Base-by-base conservation (phyloP, 2,113 vertebrate genomes). In the Corythoichthys intestinalis region DNA sequence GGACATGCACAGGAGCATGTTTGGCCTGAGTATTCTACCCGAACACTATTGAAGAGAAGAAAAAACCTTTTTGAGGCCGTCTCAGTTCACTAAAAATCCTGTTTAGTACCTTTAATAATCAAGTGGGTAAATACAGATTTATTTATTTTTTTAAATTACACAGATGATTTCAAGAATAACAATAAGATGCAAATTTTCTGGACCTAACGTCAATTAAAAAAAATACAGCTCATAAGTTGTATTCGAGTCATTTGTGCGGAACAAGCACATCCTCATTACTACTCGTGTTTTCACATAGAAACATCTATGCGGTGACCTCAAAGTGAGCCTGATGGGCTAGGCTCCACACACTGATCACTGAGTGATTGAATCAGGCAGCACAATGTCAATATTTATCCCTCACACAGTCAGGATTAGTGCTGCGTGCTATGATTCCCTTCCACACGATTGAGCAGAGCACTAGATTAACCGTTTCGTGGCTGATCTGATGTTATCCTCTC, bases 391-490 rank as follows among this genome's bases (percentile, higher is more conserved):
- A 90, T 90, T 89, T 86, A 88, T 76, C 78, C 63, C 69, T 10
- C 48, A 67, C 66, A 79, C 62, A 74, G 50, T 65, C 37, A 70
- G 80, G 90, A 90, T 91, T 89, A 90, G 77, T 47, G 70, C 44
- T 53, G 78, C 71, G 75, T 80, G 85, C 79, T 71, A 77, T 78
- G 83, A 88, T 87, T 85, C 75, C 73, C 54, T 82, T 86, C 73
- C 77, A 70, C 86, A 80, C 77, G 59, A 85, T 82, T 90, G 78
- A 90, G 74, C 83, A 70, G n/a, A 49, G 66, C 75, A 71, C 71
- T 82, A 85, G 85, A 87, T 86, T 87, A 87, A 90, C 74, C 7
- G 83, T 85, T 86, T 88, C 83, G 83, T 79, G 71, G 79, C 75
- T 79, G 85, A 88, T 86, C 78, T 82, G 81, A 85, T 82, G 73